Evolutionary conservation across 2,888 invertebrate genomes (phyloP), one percentile per base, ranked within the genome.

Genomic region (Meliscaeva auricollis): DNA sequence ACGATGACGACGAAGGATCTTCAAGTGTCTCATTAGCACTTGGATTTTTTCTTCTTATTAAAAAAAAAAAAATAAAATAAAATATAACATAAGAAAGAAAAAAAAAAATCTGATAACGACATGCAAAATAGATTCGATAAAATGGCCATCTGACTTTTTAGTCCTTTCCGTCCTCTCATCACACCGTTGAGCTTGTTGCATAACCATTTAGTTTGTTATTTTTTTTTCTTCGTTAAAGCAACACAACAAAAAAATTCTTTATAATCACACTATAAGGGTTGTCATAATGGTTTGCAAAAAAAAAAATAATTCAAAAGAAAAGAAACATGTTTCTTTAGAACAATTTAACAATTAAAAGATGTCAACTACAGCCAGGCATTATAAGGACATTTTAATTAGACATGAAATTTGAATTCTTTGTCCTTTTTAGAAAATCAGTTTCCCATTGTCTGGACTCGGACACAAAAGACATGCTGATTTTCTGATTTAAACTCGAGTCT

Each of bases 21-120:
- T 50, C 13, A 69, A 81, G 76, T 58, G 76, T 72, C 64, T 76
- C 76, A 81, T 76, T 81, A 81, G 70, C 70, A 58, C 70, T 81
- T 66, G 11, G 15, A 52, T 52, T 58, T 76, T 66, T 50, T 50
- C 13, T 35, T 50, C 13, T 35, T 66, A 35, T 50, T 50, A 66
- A 50, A 35, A 66, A 13, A 41, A 3, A 60, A 17, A n/a, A 41
- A 15, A 62, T 5, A 8, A 32, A 17, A 20, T 9, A 32, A 8
- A 6, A 26, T 15, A 15, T 13, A 60, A n/a, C 30, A 26, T 26
- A 26, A 26, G 26, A 26, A 26, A 26, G 15, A 48, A 48, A 35
- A 7, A 58, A 46, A 54, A 75, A 64, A 58, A 73, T 38, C 64
- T 64, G 22, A 78, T 62, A 62, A 48, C 48, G 64, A 56, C 60